phyloP scores from a whole-genome alignment of 2,113 vertebrate genomes.

The Aplodontia rufa region DNA sequence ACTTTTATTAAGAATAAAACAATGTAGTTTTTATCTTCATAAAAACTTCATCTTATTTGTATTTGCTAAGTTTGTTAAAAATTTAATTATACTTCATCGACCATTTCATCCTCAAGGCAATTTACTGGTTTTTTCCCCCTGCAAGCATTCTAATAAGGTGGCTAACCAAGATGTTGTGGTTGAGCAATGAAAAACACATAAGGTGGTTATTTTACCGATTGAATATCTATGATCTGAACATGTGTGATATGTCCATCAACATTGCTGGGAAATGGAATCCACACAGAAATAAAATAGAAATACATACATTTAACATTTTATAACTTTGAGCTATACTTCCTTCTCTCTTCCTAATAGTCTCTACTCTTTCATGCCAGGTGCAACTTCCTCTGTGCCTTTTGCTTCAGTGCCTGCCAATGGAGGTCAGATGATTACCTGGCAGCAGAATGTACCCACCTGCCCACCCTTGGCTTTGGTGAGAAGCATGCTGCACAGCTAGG shows the following conservation, averaged over 20 bases:
- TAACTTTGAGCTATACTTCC: conserved; percentile 9
- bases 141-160: neutral
- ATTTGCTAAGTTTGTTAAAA: conserved; percentile 38
- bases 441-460: conserved; percentile 70
- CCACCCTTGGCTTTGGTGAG: conserved; percentile 10
- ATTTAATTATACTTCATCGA: neutral
- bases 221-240: neutral
- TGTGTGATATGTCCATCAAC: neutral
- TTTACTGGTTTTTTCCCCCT: neutral
- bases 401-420: conserved; percentile 65
- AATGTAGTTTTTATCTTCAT: conserved; percentile 13
- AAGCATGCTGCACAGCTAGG: neutral
- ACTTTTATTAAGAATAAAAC: neutral
- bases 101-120: neutral
- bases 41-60: neutral
- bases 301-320: neutral
- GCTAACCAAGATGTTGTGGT: neutral
- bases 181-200: neutral
- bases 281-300: neutral
- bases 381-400: conserved; percentile 60
- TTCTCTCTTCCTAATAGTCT: conserved; percentile 22
- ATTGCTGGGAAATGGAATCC: conserved; percentile 16
- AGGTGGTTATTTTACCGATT: neutral
- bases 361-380: conserved; percentile 70
- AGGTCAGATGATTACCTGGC: conserved; percentile 62